Evolutionary conservation across 2,888 invertebrate species (phyloP), one percentile per base, ranked within the genome.

Genomic region (Tortrix viridana): DNA sequence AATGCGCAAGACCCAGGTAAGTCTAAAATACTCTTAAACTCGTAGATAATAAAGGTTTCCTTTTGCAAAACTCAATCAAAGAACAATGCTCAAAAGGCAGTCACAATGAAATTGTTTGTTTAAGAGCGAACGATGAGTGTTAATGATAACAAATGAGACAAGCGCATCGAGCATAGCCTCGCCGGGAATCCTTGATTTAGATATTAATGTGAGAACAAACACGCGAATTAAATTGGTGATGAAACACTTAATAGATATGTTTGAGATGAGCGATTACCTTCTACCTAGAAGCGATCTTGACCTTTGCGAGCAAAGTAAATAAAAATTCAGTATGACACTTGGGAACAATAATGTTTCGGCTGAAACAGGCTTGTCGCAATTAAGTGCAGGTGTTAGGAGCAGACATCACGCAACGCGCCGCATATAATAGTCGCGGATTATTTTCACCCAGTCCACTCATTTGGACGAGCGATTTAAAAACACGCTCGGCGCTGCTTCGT

Each of bases 1-100:
- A 94, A 93, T 85, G 93, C 93, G 69, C 93, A 95, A 86, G 94
- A 94, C 74, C 90, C 93, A 90, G 94, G 94, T 93, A 80, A 74
- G 83, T 73, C 67, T 54, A 71, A 71, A 70, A 53, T 66, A 60
- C 38, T 26, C 50, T 50, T 50, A 46, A 38, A 48, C 14, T 19
- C 53, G 37, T 32, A 65, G 52, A 22, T 22, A 9, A 20, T 38
- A 20, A 20, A 55, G 57, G 38, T 67, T 62, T 68, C 67, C 52
- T 50, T 77, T 81, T 79, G 72, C 75, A 74, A 73, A 73, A 69
- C 70, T 67, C 72, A 75, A 75, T 69, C 68, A 67, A 73, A 73
- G 74, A 79, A 84, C 82, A 83, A 85, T 84, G 66, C 77, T 77
- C 75, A 76, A 76, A 74, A 72, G 66, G 73, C 71, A 74, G 73